A percentile compares a stretch with the other conserved stretches of the same genome.
Evolutionary conservation across 53 echinoderm and acorn worm species (phyloP).

Genomic region (Holothuria leucospilota): DNA sequence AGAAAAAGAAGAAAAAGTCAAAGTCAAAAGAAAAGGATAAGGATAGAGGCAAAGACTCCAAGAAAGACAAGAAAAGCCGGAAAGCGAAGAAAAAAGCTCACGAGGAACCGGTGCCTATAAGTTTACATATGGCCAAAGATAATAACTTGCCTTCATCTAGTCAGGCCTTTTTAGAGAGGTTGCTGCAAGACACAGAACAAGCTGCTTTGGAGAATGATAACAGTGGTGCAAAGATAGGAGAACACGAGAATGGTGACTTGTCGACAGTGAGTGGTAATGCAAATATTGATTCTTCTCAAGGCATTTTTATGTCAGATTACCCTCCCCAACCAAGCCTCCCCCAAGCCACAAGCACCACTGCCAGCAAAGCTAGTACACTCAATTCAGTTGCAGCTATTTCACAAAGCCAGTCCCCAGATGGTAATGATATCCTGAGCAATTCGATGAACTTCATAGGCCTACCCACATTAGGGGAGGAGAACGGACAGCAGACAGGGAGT

Average conservation of each 20-base stretch:
- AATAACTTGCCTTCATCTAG: slow-evolving; percentile 15
- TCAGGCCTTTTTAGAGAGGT: slow-evolving; percentile 21
- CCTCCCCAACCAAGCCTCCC: slow-evolving; percentile 6
- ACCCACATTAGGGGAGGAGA: slow-evolving; percentile 89
- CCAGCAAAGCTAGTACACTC: not conserved
- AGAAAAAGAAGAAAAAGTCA: slow-evolving; percentile 94
- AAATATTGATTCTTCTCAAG: slow-evolving; percentile 16
- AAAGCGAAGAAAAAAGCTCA: slow-evolving; percentile 40
- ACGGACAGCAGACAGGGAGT: slow-evolving; percentile 28
- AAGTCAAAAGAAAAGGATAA: slow-evolving; percentile 84
- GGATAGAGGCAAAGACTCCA: slow-evolving; percentile 65
- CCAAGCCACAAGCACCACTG: not conserved
- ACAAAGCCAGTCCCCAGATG: slow-evolving; percentile 22
- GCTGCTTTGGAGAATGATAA: slow-evolving; percentile 33
- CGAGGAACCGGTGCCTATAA: slow-evolving; percentile 6
- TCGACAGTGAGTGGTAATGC: not conserved
- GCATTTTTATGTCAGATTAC: slow-evolving; percentile 5
- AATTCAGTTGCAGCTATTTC: not conserved
- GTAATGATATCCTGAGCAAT: slow-evolving; percentile 87
- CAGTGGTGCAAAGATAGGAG: slow-evolving; percentile 37
- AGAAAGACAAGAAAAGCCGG: slow-evolving; percentile 67
- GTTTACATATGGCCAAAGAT: slow-evolving; percentile 11
- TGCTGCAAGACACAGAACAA: slow-evolving; percentile 37
- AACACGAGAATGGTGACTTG: not conserved
- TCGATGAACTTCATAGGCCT: slow-evolving; percentile 97